phyloP scores from a whole-genome alignment of 2,888 invertebrate species.

The Eupeodes luniger region DNA sequence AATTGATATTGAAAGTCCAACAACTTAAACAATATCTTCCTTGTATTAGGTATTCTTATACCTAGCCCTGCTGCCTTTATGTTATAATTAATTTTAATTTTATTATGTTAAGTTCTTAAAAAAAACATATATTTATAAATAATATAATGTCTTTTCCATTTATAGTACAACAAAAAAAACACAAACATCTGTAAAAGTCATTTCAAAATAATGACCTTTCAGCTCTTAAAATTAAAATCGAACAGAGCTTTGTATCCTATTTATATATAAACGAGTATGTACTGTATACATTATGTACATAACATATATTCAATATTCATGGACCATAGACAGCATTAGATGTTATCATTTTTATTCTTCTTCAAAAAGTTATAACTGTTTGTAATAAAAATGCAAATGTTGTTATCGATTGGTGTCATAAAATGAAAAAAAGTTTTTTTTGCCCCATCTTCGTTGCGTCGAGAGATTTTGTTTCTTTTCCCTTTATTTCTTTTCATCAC shows the following conservation, averaged over 20 bases:
- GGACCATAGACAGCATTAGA: background rate
- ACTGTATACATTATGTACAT: too few species aligned
- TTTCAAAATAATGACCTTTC: constrained; percentile 27
- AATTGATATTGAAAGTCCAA: too few species aligned
- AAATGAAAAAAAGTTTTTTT: constrained; percentile 17
- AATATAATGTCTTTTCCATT: background rate
- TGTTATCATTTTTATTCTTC: constrained; percentile 11
- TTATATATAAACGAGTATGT: too few species aligned
- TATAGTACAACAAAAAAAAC: background rate
- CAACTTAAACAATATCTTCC: too few species aligned
- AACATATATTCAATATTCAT: too few species aligned
- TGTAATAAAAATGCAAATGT: constrained; percentile 57
- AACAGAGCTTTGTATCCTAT: background rate
- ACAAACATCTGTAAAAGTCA: constrained; percentile 32
- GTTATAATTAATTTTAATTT: too few species aligned
- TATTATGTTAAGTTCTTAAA: too few species aligned
- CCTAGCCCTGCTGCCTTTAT: too few species aligned
- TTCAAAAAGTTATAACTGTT: constrained; percentile 32
- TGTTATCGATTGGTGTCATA: constrained; percentile 40
- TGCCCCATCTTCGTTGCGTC: background rate
- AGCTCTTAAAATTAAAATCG: constrained; percentile 4
- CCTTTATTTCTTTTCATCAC: background rate
- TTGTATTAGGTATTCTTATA: too few species aligned
- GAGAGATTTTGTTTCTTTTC: background rate
- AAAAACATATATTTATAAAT: too few species aligned